A percentile compares a stretch with the other conserved stretches of the same genome.
Evolutionary conservation across 2,888 invertebrate species (phyloP).

Genomic region (Zootermopsis nevadensis): DNA sequence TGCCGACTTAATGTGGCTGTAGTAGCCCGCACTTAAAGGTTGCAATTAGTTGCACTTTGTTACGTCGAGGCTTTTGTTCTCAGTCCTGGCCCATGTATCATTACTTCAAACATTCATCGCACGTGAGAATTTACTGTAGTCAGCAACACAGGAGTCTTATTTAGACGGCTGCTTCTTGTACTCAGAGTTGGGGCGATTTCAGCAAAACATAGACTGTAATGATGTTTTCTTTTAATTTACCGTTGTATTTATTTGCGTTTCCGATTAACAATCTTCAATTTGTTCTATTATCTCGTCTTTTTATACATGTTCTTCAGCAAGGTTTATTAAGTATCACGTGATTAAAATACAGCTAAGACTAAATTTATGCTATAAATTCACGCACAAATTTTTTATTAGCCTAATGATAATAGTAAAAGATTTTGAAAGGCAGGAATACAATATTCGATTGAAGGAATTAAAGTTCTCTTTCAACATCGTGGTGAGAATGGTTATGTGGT

Average conservation of each 20-base stretch:
- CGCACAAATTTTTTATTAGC: too few species aligned
- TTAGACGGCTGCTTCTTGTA: not conserved
- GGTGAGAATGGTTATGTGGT: too few species aligned
- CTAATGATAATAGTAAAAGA: too few species aligned
- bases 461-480: too few species aligned
- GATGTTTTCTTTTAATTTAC: too few species aligned
- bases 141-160: not conserved
- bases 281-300: too few species aligned
- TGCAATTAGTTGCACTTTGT: slow-evolving; percentile 25
- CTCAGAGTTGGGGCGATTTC: not conserved
- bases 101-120: not conserved
- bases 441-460: too few species aligned
- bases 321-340: too few species aligned
- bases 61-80: not conserved
- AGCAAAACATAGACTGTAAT: not conserved
- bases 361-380: too few species aligned
- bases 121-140: slow-evolving; percentile 2
- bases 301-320: too few species aligned
- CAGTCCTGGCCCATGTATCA: not conserved
- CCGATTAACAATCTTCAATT: not conserved
- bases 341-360: too few species aligned
- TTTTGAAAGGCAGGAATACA: too few species aligned
- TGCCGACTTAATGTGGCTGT: not conserved
- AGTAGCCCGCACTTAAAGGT: not conserved
- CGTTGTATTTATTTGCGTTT: not conserved